Percentiles rank a stretch among this genome's conserved stretches.
phyloP scores from a whole-genome alignment of 2,888 invertebrate species.

The Drosophila koepferae region DNA sequence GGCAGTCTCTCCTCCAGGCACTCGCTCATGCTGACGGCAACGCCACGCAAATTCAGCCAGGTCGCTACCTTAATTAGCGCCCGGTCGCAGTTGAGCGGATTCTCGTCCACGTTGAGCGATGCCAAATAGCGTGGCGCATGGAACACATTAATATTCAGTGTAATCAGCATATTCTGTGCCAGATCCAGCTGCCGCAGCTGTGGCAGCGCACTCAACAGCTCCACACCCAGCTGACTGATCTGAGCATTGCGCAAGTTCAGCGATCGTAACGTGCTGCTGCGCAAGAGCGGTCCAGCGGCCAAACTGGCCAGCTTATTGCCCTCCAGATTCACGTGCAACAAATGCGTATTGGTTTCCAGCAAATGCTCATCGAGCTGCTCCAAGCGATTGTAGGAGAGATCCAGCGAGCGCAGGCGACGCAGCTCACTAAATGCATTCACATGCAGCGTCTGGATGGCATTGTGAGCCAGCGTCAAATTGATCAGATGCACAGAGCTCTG shows the following conservation, averaged over 20 bases:
- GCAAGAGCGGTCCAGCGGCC: constrained; percentile 86
- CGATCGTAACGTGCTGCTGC: constrained; percentile 86
- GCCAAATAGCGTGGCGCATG: constrained; percentile 86
- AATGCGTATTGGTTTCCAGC: constrained; percentile 86
- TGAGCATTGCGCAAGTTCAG: constrained; percentile 88
- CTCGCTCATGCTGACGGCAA: constrained; percentile 67
- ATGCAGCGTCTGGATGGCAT: constrained; percentile 88
- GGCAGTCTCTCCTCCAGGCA: constrained; percentile 60
- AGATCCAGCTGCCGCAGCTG: constrained; percentile 87
- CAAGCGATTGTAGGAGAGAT: constrained; percentile 88
- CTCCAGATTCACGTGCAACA: constrained; percentile 87
- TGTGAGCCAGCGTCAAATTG: constrained; percentile 85
- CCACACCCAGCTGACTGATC: constrained; percentile 86
- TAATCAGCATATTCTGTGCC: constrained; percentile 87
- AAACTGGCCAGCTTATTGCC: constrained; percentile 88
- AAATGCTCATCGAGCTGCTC: constrained; percentile 86
- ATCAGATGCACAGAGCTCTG: constrained; percentile 77
- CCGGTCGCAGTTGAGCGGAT: constrained; percentile 87
- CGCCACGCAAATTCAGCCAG: constrained; percentile 63
- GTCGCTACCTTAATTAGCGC: constrained; percentile 76
- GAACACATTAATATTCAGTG: constrained; percentile 86
- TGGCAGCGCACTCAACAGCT: constrained; percentile 86
- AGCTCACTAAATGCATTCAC: constrained; percentile 87
- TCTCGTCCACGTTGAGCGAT: constrained; percentile 86
- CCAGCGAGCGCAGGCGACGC: constrained; percentile 86